Conservation (phyloP, 1,140 invertebrate species). For the Contarinia nasturtii region DNA sequence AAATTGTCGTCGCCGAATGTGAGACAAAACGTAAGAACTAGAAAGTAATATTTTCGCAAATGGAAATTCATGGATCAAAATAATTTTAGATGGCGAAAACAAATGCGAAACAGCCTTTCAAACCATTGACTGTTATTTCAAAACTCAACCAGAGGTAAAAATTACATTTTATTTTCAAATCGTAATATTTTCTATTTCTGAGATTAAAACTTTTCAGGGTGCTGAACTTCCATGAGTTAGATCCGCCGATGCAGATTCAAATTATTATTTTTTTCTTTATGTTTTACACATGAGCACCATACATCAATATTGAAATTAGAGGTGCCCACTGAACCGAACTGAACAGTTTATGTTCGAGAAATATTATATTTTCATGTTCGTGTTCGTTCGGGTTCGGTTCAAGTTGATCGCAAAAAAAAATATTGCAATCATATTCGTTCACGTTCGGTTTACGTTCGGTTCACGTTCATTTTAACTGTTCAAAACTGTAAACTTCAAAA, state of each 20-base stretch:
- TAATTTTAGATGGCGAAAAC: background rate
- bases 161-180: too few relatives aligned
- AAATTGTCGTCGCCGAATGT: too few relatives aligned
- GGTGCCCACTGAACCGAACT: too few relatives aligned
- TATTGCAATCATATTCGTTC: too few relatives aligned
- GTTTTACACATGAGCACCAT: background rate
- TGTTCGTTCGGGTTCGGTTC: too few relatives aligned
- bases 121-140: background rate
- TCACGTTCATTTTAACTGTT: too few relatives aligned
- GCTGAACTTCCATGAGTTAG: background rate
- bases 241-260: background rate
- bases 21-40: background rate
- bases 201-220: background rate
- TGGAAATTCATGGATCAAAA: background rate
- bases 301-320: background rate
- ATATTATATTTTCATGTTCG: too few relatives aligned
- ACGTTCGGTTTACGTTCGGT: too few relatives aligned
- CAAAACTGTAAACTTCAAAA: too few relatives aligned
- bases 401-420: too few relatives aligned
- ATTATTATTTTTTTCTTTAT: background rate
- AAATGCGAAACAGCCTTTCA: background rate
- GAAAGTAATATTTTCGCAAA: too few relatives aligned
- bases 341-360: too few relatives aligned
- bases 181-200: background rate
- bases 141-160: background rate